Evolutionary conservation across 2,888 invertebrate genomes (phyloP).

Genomic region (Gibbula magus): DNA sequence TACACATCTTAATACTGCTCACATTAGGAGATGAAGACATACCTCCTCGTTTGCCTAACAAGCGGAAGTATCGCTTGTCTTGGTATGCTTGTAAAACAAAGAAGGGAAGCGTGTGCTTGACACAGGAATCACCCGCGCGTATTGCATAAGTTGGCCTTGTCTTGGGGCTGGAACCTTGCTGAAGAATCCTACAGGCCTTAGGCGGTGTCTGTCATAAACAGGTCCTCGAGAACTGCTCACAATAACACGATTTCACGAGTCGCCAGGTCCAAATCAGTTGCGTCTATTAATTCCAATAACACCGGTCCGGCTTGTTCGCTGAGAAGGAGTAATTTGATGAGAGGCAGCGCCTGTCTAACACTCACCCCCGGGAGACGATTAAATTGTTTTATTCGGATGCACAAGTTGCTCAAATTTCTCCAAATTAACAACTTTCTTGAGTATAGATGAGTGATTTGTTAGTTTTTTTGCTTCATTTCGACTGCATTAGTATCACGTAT

Average conservation of each 20-base stretch:
- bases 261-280: conserved; percentile 19
- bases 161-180: too few species aligned
- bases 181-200: neutral
- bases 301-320: conserved; percentile 27
- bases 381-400: conserved; percentile 24
- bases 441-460: conserved; percentile 5
- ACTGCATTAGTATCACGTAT: too few species aligned
- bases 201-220: conserved; percentile 22
- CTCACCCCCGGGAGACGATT: conserved; percentile 22
- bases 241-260: conserved; percentile 26
- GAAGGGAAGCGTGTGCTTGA: too few species aligned
- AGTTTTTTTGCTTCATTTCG: conserved; percentile 7
- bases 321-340: conserved; percentile 27
- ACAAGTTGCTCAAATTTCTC: conserved; percentile 21
- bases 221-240: neutral
- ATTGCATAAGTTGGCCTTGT: too few species aligned
- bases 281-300: conserved; percentile 34
- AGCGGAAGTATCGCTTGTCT: too few species aligned
- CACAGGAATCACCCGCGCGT: too few species aligned
- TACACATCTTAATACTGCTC: too few species aligned
- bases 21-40: too few species aligned
- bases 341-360: neutral
- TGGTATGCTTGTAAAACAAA: too few species aligned
- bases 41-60: too few species aligned
- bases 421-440: conserved; percentile 20